Evolutionary conservation across 2,888 invertebrate genomes (phyloP).

Genomic region (Ceramica pisi): DNA sequence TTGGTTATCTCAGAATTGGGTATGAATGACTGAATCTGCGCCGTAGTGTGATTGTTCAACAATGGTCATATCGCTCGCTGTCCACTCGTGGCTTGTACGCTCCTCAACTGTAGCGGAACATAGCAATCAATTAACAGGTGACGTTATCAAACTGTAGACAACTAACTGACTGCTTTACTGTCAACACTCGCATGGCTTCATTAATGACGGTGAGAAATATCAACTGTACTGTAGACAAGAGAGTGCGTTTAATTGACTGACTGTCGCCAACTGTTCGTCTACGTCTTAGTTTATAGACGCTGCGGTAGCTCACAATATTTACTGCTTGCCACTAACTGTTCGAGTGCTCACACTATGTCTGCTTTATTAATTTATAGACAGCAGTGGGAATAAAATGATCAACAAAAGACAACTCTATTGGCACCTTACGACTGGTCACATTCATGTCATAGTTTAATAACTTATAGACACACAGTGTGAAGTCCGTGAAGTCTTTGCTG

Average conservation of each 20-base stretch:
- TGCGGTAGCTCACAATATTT: background rate
- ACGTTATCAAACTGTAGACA: conserved; percentile 46
- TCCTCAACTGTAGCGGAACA: conserved; percentile 55
- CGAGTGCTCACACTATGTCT: conserved; percentile 21
- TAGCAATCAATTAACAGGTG: conserved; percentile 55
- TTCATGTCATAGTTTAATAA: background rate
- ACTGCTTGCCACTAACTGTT: conserved; percentile 19
- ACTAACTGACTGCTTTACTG: conserved; percentile 40
- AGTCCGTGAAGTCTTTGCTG: background rate
- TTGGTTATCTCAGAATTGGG: background rate
- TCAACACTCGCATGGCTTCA: conserved; percentile 37
- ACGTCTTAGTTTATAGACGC: background rate
- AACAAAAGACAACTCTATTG: conserved; percentile 20
- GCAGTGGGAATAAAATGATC: conserved; percentile 3
- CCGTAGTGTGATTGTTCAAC: background rate
- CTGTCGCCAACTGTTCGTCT: background rate
- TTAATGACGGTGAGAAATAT: conserved; percentile 9
- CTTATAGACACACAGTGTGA: background rate
- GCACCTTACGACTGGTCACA: background rate
- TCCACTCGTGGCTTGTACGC: conserved; percentile 4
- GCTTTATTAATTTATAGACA: conserved; percentile 11
- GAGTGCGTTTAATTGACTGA: conserved; percentile 2
- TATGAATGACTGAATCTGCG: background rate
- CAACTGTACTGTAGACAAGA: background rate
- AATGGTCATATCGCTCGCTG: background rate